Evolutionary conservation across 1,140 invertebrate genomes (phyloP), one percentile per base, ranked within the genome.

Genomic region (Drosophila pruinosa): DNA sequence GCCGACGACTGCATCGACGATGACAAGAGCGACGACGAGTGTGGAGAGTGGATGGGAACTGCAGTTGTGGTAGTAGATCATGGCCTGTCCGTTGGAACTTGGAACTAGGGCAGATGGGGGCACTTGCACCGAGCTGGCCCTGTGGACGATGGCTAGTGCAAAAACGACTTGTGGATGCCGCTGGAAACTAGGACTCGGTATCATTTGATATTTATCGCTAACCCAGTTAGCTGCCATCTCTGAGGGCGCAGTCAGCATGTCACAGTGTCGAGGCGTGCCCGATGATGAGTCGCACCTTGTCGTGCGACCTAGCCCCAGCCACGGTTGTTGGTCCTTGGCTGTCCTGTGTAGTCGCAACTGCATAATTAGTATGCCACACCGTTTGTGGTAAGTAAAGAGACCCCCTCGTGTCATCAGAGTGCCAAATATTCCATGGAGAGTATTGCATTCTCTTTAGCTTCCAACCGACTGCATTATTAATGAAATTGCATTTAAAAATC

Each of bases 121-220:
- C 82, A 72, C 61, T 43, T 83, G 83, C 57, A 78, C 83, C 57
- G 47, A 65, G 58, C 38, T 65, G 81, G 81, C 80, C 81, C 75
- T 72, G 81, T 73, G 76, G 59, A 75, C 34, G 53, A 39, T 63
- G 53, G 36, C 39, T 47, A 52, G 38, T 57, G 43, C 39, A 43
- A 43, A 3, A 12, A 22, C 43, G 43, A 47, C 22, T 68, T 69
- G 59, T 68, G 59, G 71, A 73, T 75, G 65, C 59, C 63, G 34
- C 50, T 80, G 50, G 61, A 78, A 89, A 85, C 80, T 75, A 81
- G 86, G 77, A 76, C 80, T 74, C 71, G 80, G 45, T 73, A 85
- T 62, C 80, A 85, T 89, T 89, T 78, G 58, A 61, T 76, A 89
- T 85, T 78, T 89, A 89, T 89, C 54, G 79, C 67, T 86, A 89